Conservation (phyloP, 2,888 invertebrate genomes). For the Dioctria linearis region DNA sequence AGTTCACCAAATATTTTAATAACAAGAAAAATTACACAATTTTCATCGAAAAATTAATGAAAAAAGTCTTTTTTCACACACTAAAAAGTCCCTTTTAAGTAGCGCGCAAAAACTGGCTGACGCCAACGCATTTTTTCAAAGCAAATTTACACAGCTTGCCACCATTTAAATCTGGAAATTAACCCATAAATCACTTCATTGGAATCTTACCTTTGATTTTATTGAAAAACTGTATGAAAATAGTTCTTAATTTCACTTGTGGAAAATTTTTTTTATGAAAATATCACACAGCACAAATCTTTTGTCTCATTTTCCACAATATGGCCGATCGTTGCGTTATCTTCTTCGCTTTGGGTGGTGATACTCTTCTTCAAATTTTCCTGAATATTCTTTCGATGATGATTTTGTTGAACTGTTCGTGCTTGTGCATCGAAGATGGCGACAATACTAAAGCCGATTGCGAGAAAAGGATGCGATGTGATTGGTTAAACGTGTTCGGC, state of each 20-base stretch:
- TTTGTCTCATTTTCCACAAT: constrained; percentile 63
- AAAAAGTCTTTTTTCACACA: background rate
- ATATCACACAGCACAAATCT: constrained; percentile 59
- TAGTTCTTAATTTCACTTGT: constrained; percentile 37
- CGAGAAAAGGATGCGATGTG: constrained; percentile 40
- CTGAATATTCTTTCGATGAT: constrained; percentile 36
- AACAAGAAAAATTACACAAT: background rate
- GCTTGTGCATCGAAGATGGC: constrained; percentile 51
- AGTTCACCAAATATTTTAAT: background rate
- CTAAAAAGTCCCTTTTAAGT: background rate
- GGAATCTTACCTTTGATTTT: constrained; percentile 52
- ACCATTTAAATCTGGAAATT: background rate
- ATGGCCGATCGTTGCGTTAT: constrained; percentile 62
- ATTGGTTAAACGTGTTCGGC: constrained; percentile 28
- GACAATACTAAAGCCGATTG: constrained; percentile 42
- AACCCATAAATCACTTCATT: constrained; percentile 6
- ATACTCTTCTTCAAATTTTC: constrained; percentile 48
- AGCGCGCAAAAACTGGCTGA: constrained; percentile 27
- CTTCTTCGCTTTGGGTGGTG: constrained; percentile 58
- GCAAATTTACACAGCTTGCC: background rate
- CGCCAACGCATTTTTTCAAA: constrained; percentile 41
- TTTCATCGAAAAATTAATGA: background rate
- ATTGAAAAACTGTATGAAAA: constrained; percentile 43
- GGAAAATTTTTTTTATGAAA: constrained; percentile 48
- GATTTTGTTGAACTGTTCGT: constrained; percentile 48